Percentiles rank a stretch among this genome's conserved stretches.
These are phyloP conservation scores for Tipula helvola DNA, from an alignment of 2,888 invertebrate species.

Conservation along the genomic window DNA sequence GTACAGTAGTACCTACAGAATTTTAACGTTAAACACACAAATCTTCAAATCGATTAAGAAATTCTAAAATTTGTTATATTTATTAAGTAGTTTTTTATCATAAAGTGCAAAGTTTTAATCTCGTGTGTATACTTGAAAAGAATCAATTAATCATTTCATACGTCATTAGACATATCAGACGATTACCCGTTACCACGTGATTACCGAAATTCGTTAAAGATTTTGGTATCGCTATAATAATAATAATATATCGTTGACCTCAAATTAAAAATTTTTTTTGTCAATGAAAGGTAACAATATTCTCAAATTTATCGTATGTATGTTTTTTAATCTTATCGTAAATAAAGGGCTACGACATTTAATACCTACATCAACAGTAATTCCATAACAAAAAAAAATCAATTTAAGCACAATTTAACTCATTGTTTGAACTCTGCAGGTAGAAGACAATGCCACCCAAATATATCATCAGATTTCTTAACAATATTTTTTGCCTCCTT, in stretches of 20 bases:
- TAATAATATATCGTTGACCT: neutral
- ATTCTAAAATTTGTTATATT: neutral
- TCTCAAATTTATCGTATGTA: neutral
- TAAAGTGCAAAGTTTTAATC: neutral
- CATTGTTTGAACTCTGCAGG: too few species aligned
- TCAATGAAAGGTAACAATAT: neutral
- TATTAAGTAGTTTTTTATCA: neutral
- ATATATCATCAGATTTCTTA: too few species aligned
- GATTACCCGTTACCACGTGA: neutral
- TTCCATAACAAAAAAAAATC: too few species aligned
- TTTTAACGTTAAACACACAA: too few species aligned
- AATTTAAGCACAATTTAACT: too few species aligned
- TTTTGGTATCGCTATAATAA: neutral
- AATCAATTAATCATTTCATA: neutral
- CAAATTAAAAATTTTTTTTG: neutral
- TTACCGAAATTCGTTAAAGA: neutral
- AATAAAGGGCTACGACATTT: neutral
- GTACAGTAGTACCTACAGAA: too few species aligned
- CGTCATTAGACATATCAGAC: neutral
- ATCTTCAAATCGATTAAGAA: neutral
- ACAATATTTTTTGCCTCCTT: too few species aligned
- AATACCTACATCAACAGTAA: too few species aligned
- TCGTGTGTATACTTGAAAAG: neutral
- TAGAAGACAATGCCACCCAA: too few species aligned
- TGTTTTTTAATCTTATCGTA: too few species aligned